Percentiles rank a stretch among this genome's conserved stretches.
Conservation (phyloP, 2,113 vertebrate species). For the Ardeotis arabs region DNA sequence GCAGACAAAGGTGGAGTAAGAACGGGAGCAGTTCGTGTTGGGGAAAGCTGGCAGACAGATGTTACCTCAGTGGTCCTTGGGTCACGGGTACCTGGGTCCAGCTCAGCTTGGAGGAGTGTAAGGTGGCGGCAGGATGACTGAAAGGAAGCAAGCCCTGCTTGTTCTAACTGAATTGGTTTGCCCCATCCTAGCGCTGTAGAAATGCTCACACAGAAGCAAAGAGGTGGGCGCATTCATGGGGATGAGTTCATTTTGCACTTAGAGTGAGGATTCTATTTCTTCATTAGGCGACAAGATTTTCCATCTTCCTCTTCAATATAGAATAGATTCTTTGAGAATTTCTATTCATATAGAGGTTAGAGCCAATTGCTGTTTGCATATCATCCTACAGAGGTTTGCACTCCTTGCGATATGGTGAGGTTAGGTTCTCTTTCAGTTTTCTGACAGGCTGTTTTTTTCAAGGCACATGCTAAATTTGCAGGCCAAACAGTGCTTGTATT, state of each 20-base stretch:
- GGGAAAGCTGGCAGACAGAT: neutral
- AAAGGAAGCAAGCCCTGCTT: neutral
- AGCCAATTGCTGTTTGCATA: neutral
- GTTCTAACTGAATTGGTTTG: neutral
- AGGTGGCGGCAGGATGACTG: accelerated
- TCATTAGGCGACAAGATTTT: neutral
- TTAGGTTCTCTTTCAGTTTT: neutral
- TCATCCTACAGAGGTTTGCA: neutral
- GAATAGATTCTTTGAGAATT: neutral
- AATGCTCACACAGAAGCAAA: neutral
- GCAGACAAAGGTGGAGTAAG: neutral
- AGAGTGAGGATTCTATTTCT: neutral
- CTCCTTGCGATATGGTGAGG: accelerated
- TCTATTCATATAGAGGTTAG: neutral
- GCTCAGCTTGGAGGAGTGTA: neutral
- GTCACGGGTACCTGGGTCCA: accelerated
- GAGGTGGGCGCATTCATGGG: accelerated
- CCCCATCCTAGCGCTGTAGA: neutral
- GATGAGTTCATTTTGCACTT: neutral
- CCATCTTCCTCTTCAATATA: neutral
- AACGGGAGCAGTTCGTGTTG: neutral
- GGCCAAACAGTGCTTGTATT: neutral
- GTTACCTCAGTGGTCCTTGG: neutral
- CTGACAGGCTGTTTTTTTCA: neutral
- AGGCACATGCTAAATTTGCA: neutral